Evolutionary conservation across 2,888 invertebrate species (phyloP).

Genomic region (Cerastoderma edule): DNA sequence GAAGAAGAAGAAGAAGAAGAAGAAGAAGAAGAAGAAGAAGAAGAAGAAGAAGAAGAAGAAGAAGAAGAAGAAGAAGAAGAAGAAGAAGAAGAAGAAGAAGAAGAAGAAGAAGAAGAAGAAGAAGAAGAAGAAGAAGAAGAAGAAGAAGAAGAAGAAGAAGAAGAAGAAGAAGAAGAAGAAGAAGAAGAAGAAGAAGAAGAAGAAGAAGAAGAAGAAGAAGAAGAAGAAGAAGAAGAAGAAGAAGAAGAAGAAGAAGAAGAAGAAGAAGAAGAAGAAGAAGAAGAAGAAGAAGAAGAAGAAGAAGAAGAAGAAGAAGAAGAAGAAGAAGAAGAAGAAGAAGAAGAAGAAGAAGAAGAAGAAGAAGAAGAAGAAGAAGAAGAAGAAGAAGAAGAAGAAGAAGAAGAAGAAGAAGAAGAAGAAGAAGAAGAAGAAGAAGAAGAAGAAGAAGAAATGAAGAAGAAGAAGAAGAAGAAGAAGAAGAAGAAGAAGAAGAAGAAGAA

Average conservation of each 20-base stretch:
- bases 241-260: conserved; percentile 1
- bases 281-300: background rate
- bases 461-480: too few relatives aligned
- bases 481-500: too few relatives aligned
- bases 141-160: background rate
- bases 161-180: background rate
- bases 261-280: background rate
- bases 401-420: too few relatives aligned
- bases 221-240: background rate
- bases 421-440: too few relatives aligned
- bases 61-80: background rate
- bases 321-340: background rate
- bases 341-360: too few relatives aligned
- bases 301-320: background rate
- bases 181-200: background rate
- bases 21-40: background rate
- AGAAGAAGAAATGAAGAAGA: too few relatives aligned
- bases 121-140: background rate
- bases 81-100: background rate
- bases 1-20: background rate
- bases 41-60: background rate
- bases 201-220: background rate
- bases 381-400: too few relatives aligned
- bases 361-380: too few relatives aligned
- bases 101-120: background rate